These are phyloP conservation scores for Ctenosaura bakeri DNA, from an alignment of 2,797 vertebrate genomes.

Conservation along the genomic window DNA sequence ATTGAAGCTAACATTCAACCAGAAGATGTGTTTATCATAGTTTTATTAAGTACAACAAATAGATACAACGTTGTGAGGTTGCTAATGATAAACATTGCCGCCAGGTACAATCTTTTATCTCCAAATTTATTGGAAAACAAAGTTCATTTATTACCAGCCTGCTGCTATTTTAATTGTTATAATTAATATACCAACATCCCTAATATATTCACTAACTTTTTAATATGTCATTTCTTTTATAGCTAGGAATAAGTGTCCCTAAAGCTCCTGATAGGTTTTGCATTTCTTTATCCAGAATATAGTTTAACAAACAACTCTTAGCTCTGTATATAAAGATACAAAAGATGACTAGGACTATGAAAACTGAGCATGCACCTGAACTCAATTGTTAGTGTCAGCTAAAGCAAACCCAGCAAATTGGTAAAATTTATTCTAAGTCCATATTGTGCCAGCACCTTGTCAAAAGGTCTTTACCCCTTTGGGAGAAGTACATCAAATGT, in stretches of 20 bases:
- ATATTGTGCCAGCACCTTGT: too few species aligned
- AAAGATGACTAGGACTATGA: background rate
- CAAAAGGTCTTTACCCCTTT: too few species aligned
- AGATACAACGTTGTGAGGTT: constrained; percentile 64
- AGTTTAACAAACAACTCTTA: constrained; percentile 61
- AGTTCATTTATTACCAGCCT: constrained; percentile 78
- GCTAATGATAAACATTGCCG: constrained; percentile 70
- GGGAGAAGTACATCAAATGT: too few species aligned
- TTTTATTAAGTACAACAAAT: constrained; percentile 72
- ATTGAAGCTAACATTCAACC: constrained; percentile 62
- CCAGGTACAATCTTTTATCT: constrained; percentile 75
- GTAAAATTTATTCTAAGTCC: too few species aligned
- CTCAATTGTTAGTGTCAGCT: too few species aligned
- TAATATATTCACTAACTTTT: constrained; percentile 77
- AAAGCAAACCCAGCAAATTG: too few species aligned
- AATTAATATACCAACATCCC: constrained; percentile 78
- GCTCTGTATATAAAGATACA: constrained; percentile 36
- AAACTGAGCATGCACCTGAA: background rate
- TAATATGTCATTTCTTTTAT: constrained; percentile 69
- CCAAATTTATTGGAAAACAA: constrained; percentile 76
- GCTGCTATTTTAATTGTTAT: constrained; percentile 80
- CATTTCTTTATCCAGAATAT: constrained; percentile 43
- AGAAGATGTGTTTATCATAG: constrained; percentile 73
- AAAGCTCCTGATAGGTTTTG: constrained; percentile 68
- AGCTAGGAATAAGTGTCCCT: constrained; percentile 74